phyloP scores from a whole-genome alignment of 2,888 invertebrate species.

The Megastigmus dorsalis region DNA sequence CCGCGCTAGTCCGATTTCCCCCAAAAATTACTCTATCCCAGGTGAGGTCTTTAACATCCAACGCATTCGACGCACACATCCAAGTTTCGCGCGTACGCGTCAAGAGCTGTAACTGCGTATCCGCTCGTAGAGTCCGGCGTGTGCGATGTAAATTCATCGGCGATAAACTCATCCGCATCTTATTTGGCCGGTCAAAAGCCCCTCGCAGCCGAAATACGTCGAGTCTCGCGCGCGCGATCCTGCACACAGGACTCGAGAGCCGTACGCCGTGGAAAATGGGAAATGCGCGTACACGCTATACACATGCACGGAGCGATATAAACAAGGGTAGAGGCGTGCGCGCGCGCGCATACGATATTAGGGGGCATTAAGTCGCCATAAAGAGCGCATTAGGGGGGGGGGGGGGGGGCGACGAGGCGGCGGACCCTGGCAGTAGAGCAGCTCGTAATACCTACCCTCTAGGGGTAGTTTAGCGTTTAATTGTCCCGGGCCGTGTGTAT shows the following conservation, averaged over 20 bases:
- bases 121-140: slow-evolving; percentile 1
- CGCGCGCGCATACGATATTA: slow-evolving; percentile 73
- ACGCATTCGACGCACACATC: no score
- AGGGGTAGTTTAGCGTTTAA: slow-evolving; percentile 75
- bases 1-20: no score
- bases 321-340: no score
- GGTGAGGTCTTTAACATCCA: no score
- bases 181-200: not conserved
- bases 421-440: no score
- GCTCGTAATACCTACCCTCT: slow-evolving; percentile 66
- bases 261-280: slow-evolving; percentile 38
- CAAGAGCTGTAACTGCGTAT: not conserved
- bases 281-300: no score
- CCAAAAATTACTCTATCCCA: no score
- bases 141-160: slow-evolving; percentile 38
- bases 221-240: not conserved
- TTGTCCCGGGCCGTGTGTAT: slow-evolving; percentile 71
- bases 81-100: no score
- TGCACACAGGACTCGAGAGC: no score
- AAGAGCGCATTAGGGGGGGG: slow-evolving; percentile 73
- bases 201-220: not conserved
- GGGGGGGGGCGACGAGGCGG: slow-evolving; percentile 38
- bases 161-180: slow-evolving; percentile 39
- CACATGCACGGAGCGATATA: slow-evolving; percentile 7
- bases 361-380: slow-evolving; percentile 74